Percentiles rank a stretch among this genome's conserved stretches.
phyloP scores from a whole-genome alignment of 2,797 vertebrate genomes.

The Myotis planiceps region DNA sequence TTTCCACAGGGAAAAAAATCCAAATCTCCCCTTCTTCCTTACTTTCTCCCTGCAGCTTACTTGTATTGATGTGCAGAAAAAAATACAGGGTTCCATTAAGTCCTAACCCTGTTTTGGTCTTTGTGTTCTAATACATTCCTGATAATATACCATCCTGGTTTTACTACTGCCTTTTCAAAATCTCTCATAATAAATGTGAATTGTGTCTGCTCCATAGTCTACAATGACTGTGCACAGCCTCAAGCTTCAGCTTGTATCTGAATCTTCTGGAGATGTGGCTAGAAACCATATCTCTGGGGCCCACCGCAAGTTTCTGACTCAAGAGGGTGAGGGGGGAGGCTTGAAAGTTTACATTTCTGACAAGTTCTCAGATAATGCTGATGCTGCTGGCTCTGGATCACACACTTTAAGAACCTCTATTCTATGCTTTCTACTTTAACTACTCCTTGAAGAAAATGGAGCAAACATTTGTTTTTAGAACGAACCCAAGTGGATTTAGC shows the following conservation, averaged over 20 bases:
- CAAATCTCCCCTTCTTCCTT: background rate
- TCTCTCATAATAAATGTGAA: conserved; percentile 84
- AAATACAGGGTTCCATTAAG: background rate
- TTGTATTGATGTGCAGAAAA: background rate
- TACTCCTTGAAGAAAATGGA: background rate
- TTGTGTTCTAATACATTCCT: conserved; percentile 88
- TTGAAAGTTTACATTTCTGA: background rate
- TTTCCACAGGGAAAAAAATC: background rate
- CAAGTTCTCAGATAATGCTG: background rate
- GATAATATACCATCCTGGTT: conserved; percentile 84
- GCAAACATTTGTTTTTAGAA: background rate
- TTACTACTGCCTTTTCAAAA: conserved; percentile 87
- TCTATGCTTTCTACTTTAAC: background rate
- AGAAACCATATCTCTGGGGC: background rate
- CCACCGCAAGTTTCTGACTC: background rate
- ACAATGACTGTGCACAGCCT: background rate
- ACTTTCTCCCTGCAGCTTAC: background rate
- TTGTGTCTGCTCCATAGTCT: conserved; percentile 68
- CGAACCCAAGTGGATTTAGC: background rate
- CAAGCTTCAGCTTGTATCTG: background rate
- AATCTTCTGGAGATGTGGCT: background rate
- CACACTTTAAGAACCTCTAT: background rate
- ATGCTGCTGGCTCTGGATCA: background rate
- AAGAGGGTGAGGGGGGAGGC: background rate
- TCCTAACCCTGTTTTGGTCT: background rate